Conservation (phyloP, 2,888 invertebrate species). For the Ectropis crepuscularia region DNA sequence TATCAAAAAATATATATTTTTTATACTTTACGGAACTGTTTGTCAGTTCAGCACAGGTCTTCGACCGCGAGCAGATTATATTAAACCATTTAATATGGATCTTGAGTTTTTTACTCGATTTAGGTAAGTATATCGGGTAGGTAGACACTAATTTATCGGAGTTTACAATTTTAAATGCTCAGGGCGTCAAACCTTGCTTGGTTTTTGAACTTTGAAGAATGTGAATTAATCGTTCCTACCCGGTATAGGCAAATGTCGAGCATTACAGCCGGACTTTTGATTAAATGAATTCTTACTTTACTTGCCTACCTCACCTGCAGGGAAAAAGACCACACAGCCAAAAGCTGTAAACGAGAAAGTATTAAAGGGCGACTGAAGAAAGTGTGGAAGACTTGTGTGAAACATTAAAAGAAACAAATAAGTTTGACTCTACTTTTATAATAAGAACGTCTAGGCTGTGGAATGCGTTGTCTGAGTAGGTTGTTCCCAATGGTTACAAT, state of each 20-base stretch:
- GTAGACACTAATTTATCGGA: constrained; percentile 36
- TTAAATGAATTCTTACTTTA: constrained; percentile 9
- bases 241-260: constrained; percentile 15
- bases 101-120: constrained; percentile 30
- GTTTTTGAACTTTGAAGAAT: constrained; percentile 56
- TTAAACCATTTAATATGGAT: constrained; percentile 49
- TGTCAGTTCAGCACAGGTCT: constrained; percentile 49
- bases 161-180: constrained; percentile 37
- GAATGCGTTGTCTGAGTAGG: too few species aligned
- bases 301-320: neutral
- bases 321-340: too few species aligned
- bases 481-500: too few species aligned
- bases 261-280: constrained; percentile 13
- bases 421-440: too few species aligned
- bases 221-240: constrained; percentile 28
- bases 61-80: constrained; percentile 55
- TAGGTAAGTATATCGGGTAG: constrained; percentile 22
- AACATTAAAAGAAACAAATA: too few species aligned
- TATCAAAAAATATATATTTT: constrained; percentile 40
- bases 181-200: constrained; percentile 54
- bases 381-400: too few species aligned
- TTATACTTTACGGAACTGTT: constrained; percentile 59
- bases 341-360: too few species aligned
- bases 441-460: too few species aligned
- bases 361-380: too few species aligned